Conservation (phyloP, 2,797 vertebrate species). For the Streptopelia turtur region DNA sequence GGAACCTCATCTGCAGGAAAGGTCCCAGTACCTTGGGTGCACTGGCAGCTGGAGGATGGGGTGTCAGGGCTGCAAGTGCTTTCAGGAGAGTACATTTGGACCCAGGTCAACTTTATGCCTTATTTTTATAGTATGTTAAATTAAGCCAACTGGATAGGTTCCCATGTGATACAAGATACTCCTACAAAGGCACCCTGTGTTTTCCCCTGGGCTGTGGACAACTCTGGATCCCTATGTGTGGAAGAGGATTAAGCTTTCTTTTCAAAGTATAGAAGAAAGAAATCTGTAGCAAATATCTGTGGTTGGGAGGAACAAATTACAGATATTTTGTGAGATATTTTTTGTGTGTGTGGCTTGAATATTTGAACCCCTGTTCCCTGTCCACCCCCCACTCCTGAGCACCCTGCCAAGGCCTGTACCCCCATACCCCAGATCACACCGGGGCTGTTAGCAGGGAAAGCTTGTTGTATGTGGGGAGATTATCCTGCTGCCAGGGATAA, state of each 20-base stretch:
- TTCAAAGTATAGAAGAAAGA: background rate
- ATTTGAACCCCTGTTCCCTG: background rate
- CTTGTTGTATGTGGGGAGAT: background rate
- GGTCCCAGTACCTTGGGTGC: background rate
- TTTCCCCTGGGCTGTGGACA: background rate
- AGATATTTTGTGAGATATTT: background rate
- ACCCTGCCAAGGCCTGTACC: rapidly evolving
- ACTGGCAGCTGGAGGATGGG: background rate
- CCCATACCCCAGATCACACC: rapidly evolving
- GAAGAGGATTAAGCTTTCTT: background rate
- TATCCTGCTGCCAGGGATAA: background rate
- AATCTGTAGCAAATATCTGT: background rate
- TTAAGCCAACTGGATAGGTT: background rate
- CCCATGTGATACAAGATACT: background rate
- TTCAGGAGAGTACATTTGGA: background rate
- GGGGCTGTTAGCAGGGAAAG: background rate
- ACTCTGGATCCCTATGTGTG: background rate
- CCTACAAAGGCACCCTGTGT: background rate
- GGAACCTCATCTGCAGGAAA: background rate
- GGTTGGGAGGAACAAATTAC: background rate
- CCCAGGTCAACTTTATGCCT: background rate
- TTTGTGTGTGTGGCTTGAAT: background rate
- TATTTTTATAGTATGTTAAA: background rate
- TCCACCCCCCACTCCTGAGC: rapidly evolving
- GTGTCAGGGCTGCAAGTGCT: background rate